Evolutionary conservation across 2,797 vertebrate species (phyloP), one percentile per base, ranked within the genome.

Genomic region (Platalea minor): DNA sequence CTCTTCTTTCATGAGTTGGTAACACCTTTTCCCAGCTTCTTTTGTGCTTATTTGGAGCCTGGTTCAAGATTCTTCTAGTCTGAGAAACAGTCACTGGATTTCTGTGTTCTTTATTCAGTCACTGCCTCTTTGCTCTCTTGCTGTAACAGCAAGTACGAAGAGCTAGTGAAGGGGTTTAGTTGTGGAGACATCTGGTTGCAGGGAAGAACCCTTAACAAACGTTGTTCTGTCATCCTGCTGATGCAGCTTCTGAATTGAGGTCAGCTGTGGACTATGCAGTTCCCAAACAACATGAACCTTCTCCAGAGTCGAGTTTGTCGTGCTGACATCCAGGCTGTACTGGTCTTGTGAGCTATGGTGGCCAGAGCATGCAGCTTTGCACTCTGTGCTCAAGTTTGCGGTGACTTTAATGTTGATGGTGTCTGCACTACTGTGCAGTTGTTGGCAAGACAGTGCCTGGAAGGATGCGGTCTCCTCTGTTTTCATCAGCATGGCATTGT

Each of bases 321-420:
- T 51, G 26, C 26, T 69, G 61, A 16, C 13, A 21, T 76, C 43
- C 48, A 74, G n/a, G 43, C 48, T 74, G 23, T 45, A 41, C 48
- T 80, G 64, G 10, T 67, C 50, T 53, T 41, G 9, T 41, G 75
- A 70, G 56, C 56, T 82, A 1, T 75, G 24, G 68, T 80, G 35
- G 28, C 18, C 39, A 57, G 61, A 65, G 28, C 0, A 0, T 78
- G 78, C 39, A 82, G 46, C 51, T 79, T 24, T 65, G 41, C 51
- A 16, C 51, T 54, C 23, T 4, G 0, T 1, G 3, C 59, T 88
- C 35, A 45, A 50, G 41, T 29, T 35, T 23, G 13, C 3, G 1
- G 56, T 89, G 75, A 20, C n/a, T 75, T 78, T 17, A 24, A 10
- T 6, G 4, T 50, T 70, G 46, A 10, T 5, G 2, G 25, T 57